Percentiles rank a stretch among this genome's conserved stretches.
phyloP scores from a whole-genome alignment of 2,888 invertebrate genomes.

The Drosophila neoperkinsi region DNA sequence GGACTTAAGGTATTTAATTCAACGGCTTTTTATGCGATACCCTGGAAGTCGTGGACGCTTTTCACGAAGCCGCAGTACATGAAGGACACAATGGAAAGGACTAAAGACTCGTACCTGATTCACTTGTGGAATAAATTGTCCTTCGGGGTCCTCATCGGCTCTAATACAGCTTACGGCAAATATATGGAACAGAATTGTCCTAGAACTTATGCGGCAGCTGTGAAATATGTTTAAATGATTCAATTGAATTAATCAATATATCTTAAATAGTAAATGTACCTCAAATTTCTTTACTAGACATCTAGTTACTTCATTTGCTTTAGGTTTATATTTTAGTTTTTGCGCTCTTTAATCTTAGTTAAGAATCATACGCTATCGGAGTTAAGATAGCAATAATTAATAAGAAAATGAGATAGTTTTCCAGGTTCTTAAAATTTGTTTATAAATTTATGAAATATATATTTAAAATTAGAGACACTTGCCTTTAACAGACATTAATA shows the following conservation, averaged over 20 bases:
- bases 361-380: neutral
- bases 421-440: too few species aligned
- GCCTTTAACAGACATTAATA: too few species aligned
- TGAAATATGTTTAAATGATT: slow-evolving; percentile 65
- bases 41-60: slow-evolving; percentile 87
- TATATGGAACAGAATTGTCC: slow-evolving; percentile 80
- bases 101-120: slow-evolving; percentile 72
- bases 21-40: slow-evolving; percentile 89
- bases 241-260: neutral
- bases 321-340: neutral
- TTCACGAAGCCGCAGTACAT: slow-evolving; percentile 86
- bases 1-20: slow-evolving; percentile 89
- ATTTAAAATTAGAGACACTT: too few species aligned
- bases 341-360: neutral
- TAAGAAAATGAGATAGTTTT: neutral
- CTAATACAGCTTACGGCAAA: slow-evolving; percentile 76
- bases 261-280: neutral
- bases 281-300: neutral
- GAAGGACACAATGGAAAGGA: slow-evolving; percentile 77
- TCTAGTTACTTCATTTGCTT: neutral
- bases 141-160: slow-evolving; percentile 59
- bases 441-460: too few species aligned
- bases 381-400: neutral
- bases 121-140: slow-evolving; percentile 84
- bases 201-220: slow-evolving; percentile 75